Base-by-base conservation (phyloP, 2,797 vertebrate species). In the Syndactyla subalaris region DNA sequence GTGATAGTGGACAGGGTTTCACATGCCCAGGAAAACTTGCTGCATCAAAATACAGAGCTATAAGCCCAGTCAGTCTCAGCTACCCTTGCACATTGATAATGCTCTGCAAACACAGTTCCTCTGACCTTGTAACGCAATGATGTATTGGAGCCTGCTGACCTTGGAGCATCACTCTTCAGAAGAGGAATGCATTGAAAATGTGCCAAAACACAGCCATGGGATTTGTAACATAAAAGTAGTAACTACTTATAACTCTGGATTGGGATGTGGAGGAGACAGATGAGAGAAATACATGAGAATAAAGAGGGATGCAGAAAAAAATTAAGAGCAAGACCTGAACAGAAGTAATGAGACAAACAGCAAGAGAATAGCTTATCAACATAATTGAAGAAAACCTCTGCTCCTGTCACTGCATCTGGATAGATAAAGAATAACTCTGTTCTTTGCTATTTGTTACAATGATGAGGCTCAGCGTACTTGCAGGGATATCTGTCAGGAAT, bases 401-500 rank as follows among this genome's bases (percentile, higher is more conserved):
- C 38, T 71, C 10, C 57, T 49, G 39, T 24, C 26, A 71, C 45
- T 82, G 13, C 19, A 32, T 66, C 52, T 75, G 30, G 12, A 36
- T 34, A 3, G 1, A 18, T 14, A 46, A 80, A 16, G 18, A 75
- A 30, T 49, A 74, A 59, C 22, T 39, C 4, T 8, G 7, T 52
- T 70, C 51, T 71, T 66, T 80, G 8, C 1, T 43, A 20, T 70
- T 80, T 58, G 21, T 65, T 71, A 73, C 27, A 81, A 67, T 41
- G 34, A 45, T 1, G 5, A 76, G 15, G n/a, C 39, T 88, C 55
- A 36, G 88, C 98, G 12, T 98, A 99, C 99, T 98, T 99, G 99
- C 99, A 99, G 54, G 99, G 98, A 52, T 99, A 99, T 97, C 98
- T 99, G 4, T 98, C 98, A 11, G 99, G 98, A 8, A 97, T 98